Evolutionary conservation across 2,797 vertebrate species (phyloP).

Genomic region (Pipistrellus pygmaeus): DNA sequence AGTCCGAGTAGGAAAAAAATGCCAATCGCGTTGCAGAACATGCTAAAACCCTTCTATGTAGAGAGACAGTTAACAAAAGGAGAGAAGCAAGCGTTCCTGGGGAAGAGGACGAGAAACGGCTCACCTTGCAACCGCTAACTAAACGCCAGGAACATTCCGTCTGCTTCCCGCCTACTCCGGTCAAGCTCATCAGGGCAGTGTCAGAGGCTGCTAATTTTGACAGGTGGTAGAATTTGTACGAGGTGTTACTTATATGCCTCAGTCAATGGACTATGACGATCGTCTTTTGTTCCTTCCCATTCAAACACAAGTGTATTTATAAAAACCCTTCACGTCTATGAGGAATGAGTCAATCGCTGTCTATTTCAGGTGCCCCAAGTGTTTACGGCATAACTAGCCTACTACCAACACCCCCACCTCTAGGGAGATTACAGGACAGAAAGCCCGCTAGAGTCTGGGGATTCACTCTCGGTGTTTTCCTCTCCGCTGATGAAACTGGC

Average conservation of each 20-base stretch:
- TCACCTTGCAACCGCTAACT: background rate
- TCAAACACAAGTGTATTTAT: background rate
- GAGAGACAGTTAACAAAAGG: conserved; percentile 67
- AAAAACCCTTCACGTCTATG: background rate
- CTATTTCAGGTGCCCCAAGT: conserved; percentile 46
- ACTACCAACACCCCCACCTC: conserved; percentile 25
- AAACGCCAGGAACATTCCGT: conserved; percentile 16
- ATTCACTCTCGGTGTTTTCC: conserved; percentile 48
- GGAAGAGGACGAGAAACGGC: conserved; percentile 24
- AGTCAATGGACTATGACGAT: conserved; percentile 27
- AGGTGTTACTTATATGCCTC: background rate
- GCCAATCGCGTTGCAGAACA: background rate
- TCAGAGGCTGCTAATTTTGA: conserved; percentile 43
- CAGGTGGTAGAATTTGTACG: conserved; percentile 3
- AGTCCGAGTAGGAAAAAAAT: background rate
- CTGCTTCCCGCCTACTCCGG: background rate
- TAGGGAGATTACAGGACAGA: conserved; percentile 58
- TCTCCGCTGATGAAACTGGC: conserved; percentile 22
- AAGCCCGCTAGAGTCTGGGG: conserved; percentile 5
- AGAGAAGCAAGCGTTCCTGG: background rate
- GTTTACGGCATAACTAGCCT: conserved; percentile 64
- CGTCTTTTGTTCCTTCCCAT: background rate
- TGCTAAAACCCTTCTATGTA: conserved; percentile 26
- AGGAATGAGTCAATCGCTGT: conserved; percentile 51
- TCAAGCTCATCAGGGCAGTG: background rate